A percentile compares a stretch with the other conserved stretches of the same genome.
Conservation (phyloP, 2,888 invertebrate species). For the Margaritifera margaritifera region DNA sequence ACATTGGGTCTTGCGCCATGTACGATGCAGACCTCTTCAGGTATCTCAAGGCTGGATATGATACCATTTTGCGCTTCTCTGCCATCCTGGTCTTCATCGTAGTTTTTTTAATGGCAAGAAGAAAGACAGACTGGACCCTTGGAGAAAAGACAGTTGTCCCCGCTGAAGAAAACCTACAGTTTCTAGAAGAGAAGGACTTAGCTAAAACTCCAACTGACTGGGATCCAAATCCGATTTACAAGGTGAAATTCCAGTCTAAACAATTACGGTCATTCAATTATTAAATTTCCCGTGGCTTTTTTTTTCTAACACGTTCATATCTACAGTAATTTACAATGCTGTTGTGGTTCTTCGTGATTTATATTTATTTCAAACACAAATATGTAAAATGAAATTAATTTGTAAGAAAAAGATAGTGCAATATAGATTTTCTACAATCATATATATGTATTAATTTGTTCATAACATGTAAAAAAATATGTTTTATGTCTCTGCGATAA, state of each 20-base stretch:
- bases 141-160: constrained; percentile 5
- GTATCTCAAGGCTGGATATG: constrained; percentile 27
- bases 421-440: too few relatives aligned
- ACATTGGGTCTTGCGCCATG: constrained; percentile 49
- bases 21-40: constrained; percentile 50
- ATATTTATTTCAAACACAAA: too few relatives aligned
- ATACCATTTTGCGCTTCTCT: constrained; percentile 21
- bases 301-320: too few relatives aligned
- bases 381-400: too few relatives aligned
- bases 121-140: constrained; percentile 37
- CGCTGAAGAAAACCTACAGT: constrained; percentile 15
- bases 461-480: too few relatives aligned
- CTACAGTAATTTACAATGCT: too few relatives aligned
- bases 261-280: too few relatives aligned
- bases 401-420: too few relatives aligned
- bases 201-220: constrained; percentile 14
- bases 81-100: constrained; percentile 18
- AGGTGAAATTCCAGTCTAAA: background rate
- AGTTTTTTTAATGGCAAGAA: constrained; percentile 23
- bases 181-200: constrained; percentile 11
- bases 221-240: constrained; percentile 25
- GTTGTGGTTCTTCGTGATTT: too few relatives aligned
- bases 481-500: too few relatives aligned
- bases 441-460: too few relatives aligned
- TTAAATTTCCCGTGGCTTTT: too few relatives aligned